Evolutionary conservation across 1,140 invertebrate genomes (phyloP).

Genomic region (Brevipalpus yothersi): DNA sequence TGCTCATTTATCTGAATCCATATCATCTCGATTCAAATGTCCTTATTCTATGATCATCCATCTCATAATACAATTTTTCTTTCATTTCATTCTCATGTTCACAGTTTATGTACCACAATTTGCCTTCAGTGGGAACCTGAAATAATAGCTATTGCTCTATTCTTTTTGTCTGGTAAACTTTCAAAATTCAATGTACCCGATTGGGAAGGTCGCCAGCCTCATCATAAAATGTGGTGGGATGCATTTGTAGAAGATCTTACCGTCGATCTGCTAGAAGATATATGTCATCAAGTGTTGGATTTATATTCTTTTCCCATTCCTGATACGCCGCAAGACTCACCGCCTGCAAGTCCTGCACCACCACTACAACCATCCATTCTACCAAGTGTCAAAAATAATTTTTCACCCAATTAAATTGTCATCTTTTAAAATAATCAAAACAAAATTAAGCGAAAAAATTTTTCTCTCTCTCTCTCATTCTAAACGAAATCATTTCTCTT

Average conservation of each 20-base stretch:
- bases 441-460: too few relatives aligned
- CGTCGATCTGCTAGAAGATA: slow-evolving; percentile 82
- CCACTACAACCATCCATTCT: neutral
- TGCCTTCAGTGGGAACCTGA: slow-evolving; percentile 97
- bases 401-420: neutral
- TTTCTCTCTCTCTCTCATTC: too few relatives aligned
- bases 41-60: too few relatives aligned
- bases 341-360: neutral
- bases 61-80: neutral
- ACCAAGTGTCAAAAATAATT: neutral
- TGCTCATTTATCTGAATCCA: neutral
- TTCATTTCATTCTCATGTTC: slow-evolving; percentile 10
- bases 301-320: slow-evolving; percentile 28
- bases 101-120: slow-evolving; percentile 75
- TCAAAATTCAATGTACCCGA: slow-evolving; percentile 84
- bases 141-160: slow-evolving; percentile 87
- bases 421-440: too few relatives aligned
- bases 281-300: slow-evolving; percentile 87
- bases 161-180: slow-evolving; percentile 85
- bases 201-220: slow-evolving; percentile 52
- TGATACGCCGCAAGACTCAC: slow-evolving; percentile 10
- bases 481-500: too few relatives aligned
- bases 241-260: slow-evolving; percentile 90
- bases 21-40: slow-evolving; percentile 10
- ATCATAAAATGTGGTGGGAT: slow-evolving; percentile 87